Evolutionary conservation across 2,888 invertebrate genomes (phyloP).

Genomic region (Saturnia japonica): DNA sequence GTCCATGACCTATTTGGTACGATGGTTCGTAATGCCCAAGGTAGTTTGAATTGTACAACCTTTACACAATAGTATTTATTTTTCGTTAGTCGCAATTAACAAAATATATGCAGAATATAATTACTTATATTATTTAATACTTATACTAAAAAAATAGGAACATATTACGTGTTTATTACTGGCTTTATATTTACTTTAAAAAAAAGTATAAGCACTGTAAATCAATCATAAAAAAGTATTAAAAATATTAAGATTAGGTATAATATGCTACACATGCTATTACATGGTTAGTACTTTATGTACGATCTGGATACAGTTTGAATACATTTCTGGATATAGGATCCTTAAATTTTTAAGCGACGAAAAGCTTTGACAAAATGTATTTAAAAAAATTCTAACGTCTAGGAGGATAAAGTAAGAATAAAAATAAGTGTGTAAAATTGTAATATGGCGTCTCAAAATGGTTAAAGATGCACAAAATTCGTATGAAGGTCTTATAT

Average conservation of each 20-base stretch:
- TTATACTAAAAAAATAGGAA: not conserved
- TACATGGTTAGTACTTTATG: not conserved
- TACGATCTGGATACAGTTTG: too few species aligned
- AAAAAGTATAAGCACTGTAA: not conserved
- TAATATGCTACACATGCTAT: not conserved
- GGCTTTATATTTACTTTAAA: not conserved
- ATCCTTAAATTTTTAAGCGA: not conserved
- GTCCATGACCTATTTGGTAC: conserved; percentile 51
- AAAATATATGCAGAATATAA: not conserved
- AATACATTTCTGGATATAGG: not conserved
- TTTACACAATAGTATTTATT: not conserved
- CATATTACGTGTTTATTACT: not conserved
- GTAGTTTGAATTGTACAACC: conserved; percentile 7
- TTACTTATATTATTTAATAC: not conserved
- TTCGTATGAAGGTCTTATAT: too few species aligned
- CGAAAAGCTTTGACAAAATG: too few species aligned
- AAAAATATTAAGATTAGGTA: not conserved
- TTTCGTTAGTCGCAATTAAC: not conserved
- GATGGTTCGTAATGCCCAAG: conserved; percentile 20
- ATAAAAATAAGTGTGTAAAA: too few species aligned
- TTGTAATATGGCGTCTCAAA: too few species aligned
- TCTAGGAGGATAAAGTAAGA: too few species aligned
- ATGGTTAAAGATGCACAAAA: too few species aligned
- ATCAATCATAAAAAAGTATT: not conserved
- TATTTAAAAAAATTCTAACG: too few species aligned